Evolutionary conservation across 1,140 invertebrate species (phyloP), one percentile per base, ranked within the genome.

Genomic region (Bactericera cockerelli): DNA sequence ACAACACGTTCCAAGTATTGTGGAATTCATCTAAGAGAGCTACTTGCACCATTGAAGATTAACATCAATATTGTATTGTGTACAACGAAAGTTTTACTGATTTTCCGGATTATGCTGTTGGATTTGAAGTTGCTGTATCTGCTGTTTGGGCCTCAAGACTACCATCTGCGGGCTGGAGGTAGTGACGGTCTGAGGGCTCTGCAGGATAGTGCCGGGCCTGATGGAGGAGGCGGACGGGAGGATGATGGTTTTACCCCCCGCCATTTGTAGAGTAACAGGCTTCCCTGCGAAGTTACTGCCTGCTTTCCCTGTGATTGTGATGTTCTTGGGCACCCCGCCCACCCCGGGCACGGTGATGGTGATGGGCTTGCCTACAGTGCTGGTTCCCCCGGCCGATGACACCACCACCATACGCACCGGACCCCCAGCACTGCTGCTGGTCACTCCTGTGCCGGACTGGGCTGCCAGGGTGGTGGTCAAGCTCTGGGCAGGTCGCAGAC

Each of bases 341-440:
- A 62, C n/a, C 63, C 67, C 58, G 2, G 82, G 81, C 33, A 84
- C 76, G 0, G 81, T 81, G 53, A 85, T 79, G 1, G 82, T 84
- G 39, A 86, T 81, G 0, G 83, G 83, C 66, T 83, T 81, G 0
- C 79, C 79, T 28, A 65, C 64, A 4, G 63, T 58, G 10, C 59
- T 25, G 2, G 63, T 58, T 14, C 62, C 36, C 6, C 59, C 59
- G 42, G 63, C 57, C 3, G 67, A 63, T 26, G 65, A 64, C 14
- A 67, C 63, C 60, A 67, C 63, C 53, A 68, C 60, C 67, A 68
- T 68, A 22, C 65, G 58, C 26, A 65, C 62, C 8, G 33, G 28
- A 14, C 58, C 61, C n/a, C 60, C 62, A 10, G 42, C 56, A 25
- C 38, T 62, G 25, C 59, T 60, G 8, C 28, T 60, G 60, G 73